Percentiles rank a stretch among this genome's conserved stretches.
phyloP scores from a whole-genome alignment of 2,888 invertebrate genomes.

The Stenchaetothrips biformis region DNA sequence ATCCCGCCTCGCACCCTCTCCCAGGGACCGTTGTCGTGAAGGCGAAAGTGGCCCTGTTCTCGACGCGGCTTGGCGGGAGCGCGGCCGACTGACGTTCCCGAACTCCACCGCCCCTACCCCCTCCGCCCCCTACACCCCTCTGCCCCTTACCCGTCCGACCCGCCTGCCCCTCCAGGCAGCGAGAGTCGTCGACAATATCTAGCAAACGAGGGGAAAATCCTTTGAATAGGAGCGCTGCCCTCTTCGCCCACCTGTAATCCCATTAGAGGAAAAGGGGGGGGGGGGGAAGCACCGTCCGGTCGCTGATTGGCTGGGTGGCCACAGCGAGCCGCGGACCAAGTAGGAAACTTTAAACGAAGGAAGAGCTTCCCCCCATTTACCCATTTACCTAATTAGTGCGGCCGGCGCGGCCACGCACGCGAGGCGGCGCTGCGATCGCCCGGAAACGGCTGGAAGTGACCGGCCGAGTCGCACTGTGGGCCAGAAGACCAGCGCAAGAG shows the following conservation, averaged over 20 bases:
- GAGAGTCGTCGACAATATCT: neutral
- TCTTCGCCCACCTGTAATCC: conserved; percentile 4
- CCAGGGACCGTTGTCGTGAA: too few species aligned
- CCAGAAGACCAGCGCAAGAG: neutral
- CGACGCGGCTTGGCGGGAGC: too few species aligned
- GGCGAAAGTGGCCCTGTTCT: too few species aligned
- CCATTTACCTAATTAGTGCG: conserved; percentile 32
- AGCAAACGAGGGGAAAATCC: neutral
- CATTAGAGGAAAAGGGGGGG: neutral
- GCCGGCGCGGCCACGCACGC: conserved; percentile 25
- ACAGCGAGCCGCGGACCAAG: neutral
- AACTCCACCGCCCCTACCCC: neutral
- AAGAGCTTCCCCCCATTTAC: conserved; percentile 9
- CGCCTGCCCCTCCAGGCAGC: neutral
- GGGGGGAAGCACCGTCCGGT: neutral
- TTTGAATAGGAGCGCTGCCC: neutral
- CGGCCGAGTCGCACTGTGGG: neutral
- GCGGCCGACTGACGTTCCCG: neutral
- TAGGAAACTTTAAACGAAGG: neutral
- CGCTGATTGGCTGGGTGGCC: neutral
- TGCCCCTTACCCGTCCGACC: neutral
- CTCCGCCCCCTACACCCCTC: neutral
- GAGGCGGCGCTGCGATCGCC: neutral
- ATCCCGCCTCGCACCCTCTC: too few species aligned
- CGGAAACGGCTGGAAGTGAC: too few species aligned